Percentiles rank a stretch among this genome's conserved stretches.
Evolutionary conservation across 1,140 invertebrate species (phyloP).

Genomic region (Rhyacophila brunnea): DNA sequence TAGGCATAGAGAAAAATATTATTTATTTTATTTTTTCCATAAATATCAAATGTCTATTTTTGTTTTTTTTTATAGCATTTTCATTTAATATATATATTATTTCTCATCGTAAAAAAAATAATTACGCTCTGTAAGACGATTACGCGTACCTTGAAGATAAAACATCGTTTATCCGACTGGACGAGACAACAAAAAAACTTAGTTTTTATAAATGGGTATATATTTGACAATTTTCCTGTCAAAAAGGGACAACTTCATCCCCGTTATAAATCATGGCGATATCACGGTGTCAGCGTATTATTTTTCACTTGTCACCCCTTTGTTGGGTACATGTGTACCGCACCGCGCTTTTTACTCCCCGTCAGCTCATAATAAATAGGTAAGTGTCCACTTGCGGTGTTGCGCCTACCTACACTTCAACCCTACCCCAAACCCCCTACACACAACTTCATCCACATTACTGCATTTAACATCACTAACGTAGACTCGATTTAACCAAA

Average conservation of each 20-base stretch:
- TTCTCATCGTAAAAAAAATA: too few relatives aligned
- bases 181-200: too few relatives aligned
- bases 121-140: neutral
- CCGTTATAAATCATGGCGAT: neutral
- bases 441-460: too few relatives aligned
- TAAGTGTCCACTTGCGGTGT: conserved; percentile 6
- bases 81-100: too few relatives aligned
- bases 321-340: neutral
- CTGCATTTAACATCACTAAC: too few relatives aligned
- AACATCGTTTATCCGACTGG: too few relatives aligned
- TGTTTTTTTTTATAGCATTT: too few relatives aligned
- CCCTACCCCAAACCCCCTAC: neutral
- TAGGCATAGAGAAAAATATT: too few relatives aligned
- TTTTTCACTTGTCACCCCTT: conserved; percentile 6
- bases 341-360: neutral
- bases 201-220: neutral
- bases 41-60: too few relatives aligned
- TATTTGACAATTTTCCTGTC: neutral
- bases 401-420: neutral
- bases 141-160: too few relatives aligned
- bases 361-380: conserved; percentile 12
- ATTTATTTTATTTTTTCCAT: too few relatives aligned
- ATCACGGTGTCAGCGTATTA: conserved; percentile 5
- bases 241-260: neutral
- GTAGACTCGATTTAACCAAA: too few relatives aligned